A percentile compares a stretch with the other conserved stretches of the same genome.
Evolutionary conservation across 2,888 invertebrate species (phyloP).

Genomic region (Nezara viridula): DNA sequence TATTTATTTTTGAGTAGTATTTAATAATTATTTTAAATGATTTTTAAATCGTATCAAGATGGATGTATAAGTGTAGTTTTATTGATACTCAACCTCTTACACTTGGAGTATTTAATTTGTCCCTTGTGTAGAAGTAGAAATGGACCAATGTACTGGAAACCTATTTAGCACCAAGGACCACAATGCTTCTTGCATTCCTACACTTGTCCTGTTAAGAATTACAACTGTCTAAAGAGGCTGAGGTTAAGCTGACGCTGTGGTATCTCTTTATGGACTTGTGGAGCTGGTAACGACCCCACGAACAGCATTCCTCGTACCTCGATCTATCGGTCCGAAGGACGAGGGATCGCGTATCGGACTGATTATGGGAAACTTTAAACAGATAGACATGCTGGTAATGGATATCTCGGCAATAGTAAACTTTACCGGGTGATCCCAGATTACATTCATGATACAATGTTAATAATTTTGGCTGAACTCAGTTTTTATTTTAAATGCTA

Average conservation of each 20-base stretch:
- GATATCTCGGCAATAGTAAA: too few species aligned
- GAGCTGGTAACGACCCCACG: background rate
- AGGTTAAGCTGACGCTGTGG: background rate
- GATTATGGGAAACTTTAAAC: background rate
- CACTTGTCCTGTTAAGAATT: background rate
- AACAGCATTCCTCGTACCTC: background rate
- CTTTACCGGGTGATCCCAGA: too few species aligned
- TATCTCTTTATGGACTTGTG: background rate
- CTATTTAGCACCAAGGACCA: background rate
- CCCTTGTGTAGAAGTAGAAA: background rate
- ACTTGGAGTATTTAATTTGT: background rate
- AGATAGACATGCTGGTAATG: too few species aligned
- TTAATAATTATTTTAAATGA: too few species aligned
- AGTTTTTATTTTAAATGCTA: too few species aligned
- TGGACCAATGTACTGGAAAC: background rate
- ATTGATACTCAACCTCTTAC: background rate
- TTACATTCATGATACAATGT: too few species aligned
- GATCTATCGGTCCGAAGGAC: background rate
- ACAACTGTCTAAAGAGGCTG: slow-evolving; percentile 1
- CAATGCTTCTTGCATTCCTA: background rate
- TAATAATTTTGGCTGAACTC: too few species aligned
- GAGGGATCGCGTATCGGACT: background rate
- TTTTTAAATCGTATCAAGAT: too few species aligned
- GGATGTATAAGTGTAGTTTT: background rate
- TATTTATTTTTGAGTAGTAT: too few species aligned